Conservation (phyloP, 2,888 invertebrate genomes). For the Ceriagrion tenellum region DNA sequence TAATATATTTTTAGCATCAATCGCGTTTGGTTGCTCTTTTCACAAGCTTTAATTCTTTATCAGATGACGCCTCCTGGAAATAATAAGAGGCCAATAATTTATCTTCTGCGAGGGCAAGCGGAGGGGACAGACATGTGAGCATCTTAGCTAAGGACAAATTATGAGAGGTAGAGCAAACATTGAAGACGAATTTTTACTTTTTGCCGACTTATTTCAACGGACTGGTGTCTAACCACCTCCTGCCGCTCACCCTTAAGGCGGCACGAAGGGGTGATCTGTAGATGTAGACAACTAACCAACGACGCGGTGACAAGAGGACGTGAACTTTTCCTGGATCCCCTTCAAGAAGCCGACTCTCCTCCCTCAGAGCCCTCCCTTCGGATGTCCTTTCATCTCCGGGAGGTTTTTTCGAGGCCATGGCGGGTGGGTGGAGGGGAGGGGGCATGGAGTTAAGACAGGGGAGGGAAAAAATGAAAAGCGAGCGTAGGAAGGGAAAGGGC, state of each 20-base stretch:
- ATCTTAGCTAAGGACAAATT: too few relatives aligned
- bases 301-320: constrained; percentile 13
- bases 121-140: too few relatives aligned
- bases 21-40: too few relatives aligned
- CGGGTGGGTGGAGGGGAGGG: neutral
- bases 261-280: neutral
- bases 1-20: too few relatives aligned
- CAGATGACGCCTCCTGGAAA: too few relatives aligned
- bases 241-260: neutral
- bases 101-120: too few relatives aligned
- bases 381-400: neutral
- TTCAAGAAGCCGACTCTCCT: neutral
- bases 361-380: neutral
- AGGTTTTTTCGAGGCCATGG: neutral
- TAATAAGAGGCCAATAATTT: too few relatives aligned
- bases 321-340: neutral
- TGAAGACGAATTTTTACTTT: too few relatives aligned
- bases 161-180: too few relatives aligned
- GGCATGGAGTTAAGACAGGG: neutral
- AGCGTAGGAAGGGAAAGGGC: neutral
- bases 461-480: neutral
- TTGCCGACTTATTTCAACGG: too few relatives aligned
- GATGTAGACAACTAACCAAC: neutral
- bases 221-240: neutral
- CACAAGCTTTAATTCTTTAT: too few relatives aligned